Percentiles rank a stretch among this genome's conserved stretches.
Evolutionary conservation across 1,140 invertebrate genomes (phyloP).

Genomic region (Caenorhabditis briggsae): DNA sequence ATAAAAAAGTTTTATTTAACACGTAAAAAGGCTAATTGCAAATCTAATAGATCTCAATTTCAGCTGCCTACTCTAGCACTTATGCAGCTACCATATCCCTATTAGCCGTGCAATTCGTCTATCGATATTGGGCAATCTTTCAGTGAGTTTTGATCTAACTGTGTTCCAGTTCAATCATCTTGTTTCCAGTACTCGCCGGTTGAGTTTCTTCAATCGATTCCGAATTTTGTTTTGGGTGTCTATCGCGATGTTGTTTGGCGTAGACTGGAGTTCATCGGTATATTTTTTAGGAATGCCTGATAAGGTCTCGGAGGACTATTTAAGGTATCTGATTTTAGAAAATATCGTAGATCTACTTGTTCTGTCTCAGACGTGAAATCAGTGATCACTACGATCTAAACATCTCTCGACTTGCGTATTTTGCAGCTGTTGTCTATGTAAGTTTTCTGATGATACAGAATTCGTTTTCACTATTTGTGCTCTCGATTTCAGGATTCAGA

Average conservation of each 20-base stretch:
- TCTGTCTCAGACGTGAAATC: conserved; percentile 4
- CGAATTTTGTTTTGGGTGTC: conserved; percentile 7
- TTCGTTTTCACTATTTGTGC: no score
- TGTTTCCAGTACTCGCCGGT: not conserved
- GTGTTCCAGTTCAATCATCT: not conserved
- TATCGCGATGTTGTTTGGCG: conserved; percentile 13
- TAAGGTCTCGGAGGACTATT: conserved; percentile 12
- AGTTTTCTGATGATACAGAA: not conserved
- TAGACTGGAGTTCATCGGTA: conserved; percentile 26
- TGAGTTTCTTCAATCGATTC: conserved; percentile 17
- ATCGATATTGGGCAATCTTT: conserved; percentile 7
- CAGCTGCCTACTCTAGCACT: conserved; percentile 26
- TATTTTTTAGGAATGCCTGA: conserved; percentile 38
- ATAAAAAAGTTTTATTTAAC: not conserved
- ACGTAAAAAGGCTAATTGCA: not conserved
- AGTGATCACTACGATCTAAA: conserved; percentile 28
- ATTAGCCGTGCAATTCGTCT: conserved; percentile 17
- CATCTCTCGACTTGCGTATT: conserved; percentile 12
- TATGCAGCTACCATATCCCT: conserved; percentile 22
- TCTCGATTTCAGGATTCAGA: not conserved
- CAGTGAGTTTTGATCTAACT: not conserved
- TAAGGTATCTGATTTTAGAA: not conserved
- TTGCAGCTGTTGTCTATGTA: conserved; percentile 44
- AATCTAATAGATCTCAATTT: not conserved
- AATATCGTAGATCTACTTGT: not conserved